Evolutionary conservation across 2,113 vertebrate genomes (phyloP), one percentile per base, ranked within the genome.

Genomic region (Onychostoma macrolepis): DNA sequence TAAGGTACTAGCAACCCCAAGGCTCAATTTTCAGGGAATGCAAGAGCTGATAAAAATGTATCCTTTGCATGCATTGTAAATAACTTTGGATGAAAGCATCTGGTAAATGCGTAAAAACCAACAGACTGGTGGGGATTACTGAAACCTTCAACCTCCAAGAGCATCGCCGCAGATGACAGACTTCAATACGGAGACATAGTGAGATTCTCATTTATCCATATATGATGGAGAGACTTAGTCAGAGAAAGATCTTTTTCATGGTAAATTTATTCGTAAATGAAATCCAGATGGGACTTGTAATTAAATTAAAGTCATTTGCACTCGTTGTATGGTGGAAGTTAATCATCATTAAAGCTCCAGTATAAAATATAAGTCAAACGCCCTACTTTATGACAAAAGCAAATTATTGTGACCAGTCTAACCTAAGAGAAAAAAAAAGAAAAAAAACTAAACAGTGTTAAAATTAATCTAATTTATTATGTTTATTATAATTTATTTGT

Each of bases 201-300:
- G 41, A n/a, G 41, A 75, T 75, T 75, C 21, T 75, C 24, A 75
- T 41, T 72, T 72, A 36, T 72, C 36, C 69, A 72, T 45, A 15
- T 38, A 26, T 43, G 72, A 72, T 24, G 69, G 19, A 41, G 36
- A 72, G 69, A 24, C 69, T 72, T 38, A 71, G 69, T 19, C 33
- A 56, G 12, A 17, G 43, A 76, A 33, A 48, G 12, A 21, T n/a
- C 9, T n/a, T 26, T 63, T 61, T 50, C 17, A 38, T 12, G 61
- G 24, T 50, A 69, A 79, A 50, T 75, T 58, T 58, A 69, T 5
- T 17, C 10, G 3, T 77, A 69, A 79, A 85, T 67, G 28, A 79
- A 85, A 75, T 75, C 72, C 72, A 75, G 72, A 75, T 75, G 72
- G 72, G 72, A 45, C 21, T 3, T 75, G 72, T 26, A 26, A 75